phyloP scores from a whole-genome alignment of 92 coral and sea anemone genomes.

The Epizoanthus rinbou region DNA sequence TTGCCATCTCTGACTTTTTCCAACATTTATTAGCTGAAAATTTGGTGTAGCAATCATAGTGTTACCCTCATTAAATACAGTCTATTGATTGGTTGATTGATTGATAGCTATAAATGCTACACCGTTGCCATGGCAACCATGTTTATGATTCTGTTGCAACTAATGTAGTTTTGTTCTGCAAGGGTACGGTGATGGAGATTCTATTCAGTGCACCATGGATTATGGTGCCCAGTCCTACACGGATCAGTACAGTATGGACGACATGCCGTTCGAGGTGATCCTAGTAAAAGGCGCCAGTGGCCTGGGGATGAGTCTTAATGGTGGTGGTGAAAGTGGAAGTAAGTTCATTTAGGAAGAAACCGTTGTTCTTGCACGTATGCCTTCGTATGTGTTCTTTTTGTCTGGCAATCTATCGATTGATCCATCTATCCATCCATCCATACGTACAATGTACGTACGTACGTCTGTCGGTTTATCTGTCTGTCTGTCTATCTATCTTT shows the following conservation, averaged over 20 bases:
- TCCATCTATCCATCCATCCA: neutral
- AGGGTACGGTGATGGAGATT: conserved; percentile 41
- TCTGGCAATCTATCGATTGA: neutral
- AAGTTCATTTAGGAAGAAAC: neutral
- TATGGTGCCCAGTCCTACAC: conserved; percentile 35
- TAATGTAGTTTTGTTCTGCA: neutral
- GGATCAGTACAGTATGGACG: conserved; percentile 72
- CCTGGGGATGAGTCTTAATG: conserved; percentile 96
- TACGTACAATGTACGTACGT: neutral
- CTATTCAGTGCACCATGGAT: conserved; percentile 52
- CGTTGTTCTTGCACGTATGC: neutral
- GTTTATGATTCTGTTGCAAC: too few relatives aligned
- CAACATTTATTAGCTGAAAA: too few relatives aligned
- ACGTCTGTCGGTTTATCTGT: neutral
- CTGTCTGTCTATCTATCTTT: neutral
- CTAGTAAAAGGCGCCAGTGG: conserved; percentile 86
- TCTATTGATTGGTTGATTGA: too few relatives aligned
- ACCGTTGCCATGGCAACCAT: too few relatives aligned
- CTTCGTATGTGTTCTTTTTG: neutral
- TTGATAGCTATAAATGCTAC: too few relatives aligned
- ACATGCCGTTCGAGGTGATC: conserved; percentile 87
- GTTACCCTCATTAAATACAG: too few relatives aligned
- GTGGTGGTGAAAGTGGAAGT: conserved; percentile 96
- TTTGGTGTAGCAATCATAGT: too few relatives aligned
- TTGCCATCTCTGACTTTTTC: too few relatives aligned